Evolutionary conservation across 1,140 invertebrate species (phyloP), one percentile per base, ranked within the genome.

Genomic region (Geopemphigus sp.): DNA sequence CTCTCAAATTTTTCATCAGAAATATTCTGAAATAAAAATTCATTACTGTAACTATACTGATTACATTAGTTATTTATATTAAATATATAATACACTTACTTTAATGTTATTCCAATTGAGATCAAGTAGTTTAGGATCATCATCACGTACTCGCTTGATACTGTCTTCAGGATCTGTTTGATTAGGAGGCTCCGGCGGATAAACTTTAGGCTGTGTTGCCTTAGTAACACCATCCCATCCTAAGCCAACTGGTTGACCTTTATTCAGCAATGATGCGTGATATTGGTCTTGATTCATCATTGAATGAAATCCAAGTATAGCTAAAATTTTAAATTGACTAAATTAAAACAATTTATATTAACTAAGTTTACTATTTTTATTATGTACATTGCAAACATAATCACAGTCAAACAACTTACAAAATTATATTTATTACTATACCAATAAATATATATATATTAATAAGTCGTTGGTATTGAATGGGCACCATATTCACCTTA

Each of bases 251-350:
- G 93, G 93, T 85, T 95, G 93, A 24, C 93, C 93, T 87, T 95
- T 96, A 87, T 96, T 96, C 80, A 95, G 85, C 70, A 97, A 86
- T 57, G 97, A 98, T 73, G 97, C 96, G 87, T 99, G 96, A 87
- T 98, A 99, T 87, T 99, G 98, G 85, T 98, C 96, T 89, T 99
- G 98, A 87, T 98, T 99, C 92, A 99, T 94, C 94, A 99, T 98
- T 72, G 97, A 98, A 87, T 99, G 97, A 88, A 99, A 98, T 83
- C 98, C 98, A 82, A 99, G 89, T 87, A 98, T 98, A 88, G 96
- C 97, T 96, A 86, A 32, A 82, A 83, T 54, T 3, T 6, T 6
- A 66, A 8, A 15, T 45, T 5, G 22, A 24, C 47, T 45, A 14
- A 66, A 66, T 45, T 56, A 45, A 63, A 64, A 14, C 24, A 61